Conservation (phyloP, 1,140 invertebrate genomes). For the Choristoneura fumiferana region DNA sequence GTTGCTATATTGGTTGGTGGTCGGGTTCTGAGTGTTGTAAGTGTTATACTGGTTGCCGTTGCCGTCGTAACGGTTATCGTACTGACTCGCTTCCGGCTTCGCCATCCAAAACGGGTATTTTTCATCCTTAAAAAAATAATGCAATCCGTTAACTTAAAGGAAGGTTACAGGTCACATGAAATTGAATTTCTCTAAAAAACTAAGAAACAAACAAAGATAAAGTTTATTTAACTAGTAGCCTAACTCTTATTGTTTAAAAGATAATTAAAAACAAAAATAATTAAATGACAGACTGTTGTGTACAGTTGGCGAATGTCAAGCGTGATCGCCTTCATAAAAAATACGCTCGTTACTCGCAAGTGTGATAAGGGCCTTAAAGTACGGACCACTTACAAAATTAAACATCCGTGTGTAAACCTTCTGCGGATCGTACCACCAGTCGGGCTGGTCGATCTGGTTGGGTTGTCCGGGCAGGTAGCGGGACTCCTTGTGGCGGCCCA, state of each 20-base stretch:
- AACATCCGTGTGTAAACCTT: conserved; percentile 84
- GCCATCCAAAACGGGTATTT: conserved; percentile 88
- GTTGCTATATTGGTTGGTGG: conserved; percentile 37
- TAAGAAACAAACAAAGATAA: too few species aligned
- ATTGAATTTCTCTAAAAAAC: too few species aligned
- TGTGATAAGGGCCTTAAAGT: too few species aligned
- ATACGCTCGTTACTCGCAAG: too few species aligned
- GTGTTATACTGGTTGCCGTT: conserved; percentile 29
- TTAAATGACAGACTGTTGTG: too few species aligned
- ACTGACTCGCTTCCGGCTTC: conserved; percentile 71
- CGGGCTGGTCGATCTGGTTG: conserved; percentile 72
- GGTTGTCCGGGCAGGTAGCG: conserved; percentile 61
- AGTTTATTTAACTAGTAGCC: too few species aligned
- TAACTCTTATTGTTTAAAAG: too few species aligned
- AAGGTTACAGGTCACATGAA: too few species aligned
- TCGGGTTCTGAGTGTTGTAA: conserved; percentile 49
- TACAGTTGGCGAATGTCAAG: too few species aligned
- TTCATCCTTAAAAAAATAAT: conserved; percentile 79
- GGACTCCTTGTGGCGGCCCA: conserved; percentile 33
- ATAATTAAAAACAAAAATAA: too few species aligned
- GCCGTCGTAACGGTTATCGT: conserved; percentile 40
- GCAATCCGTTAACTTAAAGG: neutral
- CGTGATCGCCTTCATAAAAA: too few species aligned
- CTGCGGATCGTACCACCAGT: conserved; percentile 78
- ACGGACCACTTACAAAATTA: conserved; percentile 82